phyloP scores from a whole-genome alignment of 2,797 vertebrate species.

The Carapus acus region DNA sequence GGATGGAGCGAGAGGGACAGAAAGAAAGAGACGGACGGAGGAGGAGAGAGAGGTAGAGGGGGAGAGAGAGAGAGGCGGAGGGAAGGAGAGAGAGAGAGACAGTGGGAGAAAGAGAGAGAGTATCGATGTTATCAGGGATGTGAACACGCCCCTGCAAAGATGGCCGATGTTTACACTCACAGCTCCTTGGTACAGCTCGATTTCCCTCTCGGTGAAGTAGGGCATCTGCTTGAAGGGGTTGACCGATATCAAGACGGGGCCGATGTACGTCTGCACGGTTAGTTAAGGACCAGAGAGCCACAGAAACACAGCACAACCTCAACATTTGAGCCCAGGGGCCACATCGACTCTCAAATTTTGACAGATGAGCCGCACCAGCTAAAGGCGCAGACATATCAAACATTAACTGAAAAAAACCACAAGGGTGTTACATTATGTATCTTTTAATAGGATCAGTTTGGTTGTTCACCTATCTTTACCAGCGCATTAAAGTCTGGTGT shows the following conservation, averaged over 20 bases:
- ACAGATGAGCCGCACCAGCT: no score
- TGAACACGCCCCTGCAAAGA: no score
- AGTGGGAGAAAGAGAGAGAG: background rate
- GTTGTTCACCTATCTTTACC: no score
- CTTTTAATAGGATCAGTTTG: no score
- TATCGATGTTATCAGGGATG: no score
- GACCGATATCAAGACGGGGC: constrained; percentile 89
- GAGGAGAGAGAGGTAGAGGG: background rate
- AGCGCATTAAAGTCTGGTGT: no score
- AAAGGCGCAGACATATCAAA: no score
- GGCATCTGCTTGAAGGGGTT: constrained; percentile 99
- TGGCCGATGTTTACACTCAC: constrained; percentile 68
- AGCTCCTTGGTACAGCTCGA: constrained; percentile 94
- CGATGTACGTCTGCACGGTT: constrained; percentile 85
- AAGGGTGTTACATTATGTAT: no score
- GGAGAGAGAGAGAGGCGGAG: background rate
- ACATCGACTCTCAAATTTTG: no score
- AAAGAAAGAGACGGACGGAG: background rate
- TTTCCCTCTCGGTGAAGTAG: constrained; percentile 91
- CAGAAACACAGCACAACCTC: no score
- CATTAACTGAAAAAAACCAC: no score
- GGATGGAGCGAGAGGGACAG: background rate
- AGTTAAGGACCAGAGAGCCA: constrained; percentile 69
- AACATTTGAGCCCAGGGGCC: no score
- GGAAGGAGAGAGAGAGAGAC: constrained; percentile 2